Evolutionary conservation across 2,888 invertebrate genomes (phyloP).

Genomic region (Abscondita cerata): DNA sequence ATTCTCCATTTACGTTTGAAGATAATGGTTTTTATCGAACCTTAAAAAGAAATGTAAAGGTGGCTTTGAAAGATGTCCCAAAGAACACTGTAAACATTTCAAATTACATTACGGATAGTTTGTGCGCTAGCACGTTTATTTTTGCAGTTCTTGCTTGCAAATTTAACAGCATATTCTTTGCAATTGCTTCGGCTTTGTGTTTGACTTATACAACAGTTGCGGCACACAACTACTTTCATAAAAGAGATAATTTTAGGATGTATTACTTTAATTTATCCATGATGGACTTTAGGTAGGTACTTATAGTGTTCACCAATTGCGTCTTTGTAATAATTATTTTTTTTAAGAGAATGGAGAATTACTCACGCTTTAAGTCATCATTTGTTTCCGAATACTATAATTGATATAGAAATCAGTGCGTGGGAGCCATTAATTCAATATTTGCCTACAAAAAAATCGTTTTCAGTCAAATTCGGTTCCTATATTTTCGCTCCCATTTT

Average conservation of each 20-base stretch:
- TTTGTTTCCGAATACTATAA: constrained; percentile 76
- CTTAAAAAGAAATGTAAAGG: constrained; percentile 64
- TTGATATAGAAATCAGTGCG: constrained; percentile 74
- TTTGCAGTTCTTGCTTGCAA: constrained; percentile 50
- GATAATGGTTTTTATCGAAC: constrained; percentile 77
- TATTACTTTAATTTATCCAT: constrained; percentile 75
- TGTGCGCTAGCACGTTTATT: constrained; percentile 53
- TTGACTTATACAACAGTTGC: constrained; percentile 67
- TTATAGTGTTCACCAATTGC: not conserved
- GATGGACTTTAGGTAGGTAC: constrained; percentile 67
- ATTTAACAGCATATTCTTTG: constrained; percentile 57
- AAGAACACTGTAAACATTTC: constrained; percentile 52
- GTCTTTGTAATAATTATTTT: not conserved
- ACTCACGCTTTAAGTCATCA: constrained; percentile 82
- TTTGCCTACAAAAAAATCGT: constrained; percentile 66
- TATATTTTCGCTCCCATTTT: constrained; percentile 60
- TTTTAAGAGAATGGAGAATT: constrained; percentile 59
- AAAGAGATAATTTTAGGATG: constrained; percentile 79
- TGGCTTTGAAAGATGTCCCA: constrained; percentile 63
- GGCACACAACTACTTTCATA: constrained; percentile 82
- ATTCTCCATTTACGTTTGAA: constrained; percentile 76
- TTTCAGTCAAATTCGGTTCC: constrained; percentile 61
- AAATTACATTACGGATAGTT: constrained; percentile 56
- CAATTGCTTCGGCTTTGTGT: constrained; percentile 63
- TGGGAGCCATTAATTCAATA: constrained; percentile 73